phyloP scores from a whole-genome alignment of 1,140 invertebrate genomes.

The Drosophila parvula region DNA sequence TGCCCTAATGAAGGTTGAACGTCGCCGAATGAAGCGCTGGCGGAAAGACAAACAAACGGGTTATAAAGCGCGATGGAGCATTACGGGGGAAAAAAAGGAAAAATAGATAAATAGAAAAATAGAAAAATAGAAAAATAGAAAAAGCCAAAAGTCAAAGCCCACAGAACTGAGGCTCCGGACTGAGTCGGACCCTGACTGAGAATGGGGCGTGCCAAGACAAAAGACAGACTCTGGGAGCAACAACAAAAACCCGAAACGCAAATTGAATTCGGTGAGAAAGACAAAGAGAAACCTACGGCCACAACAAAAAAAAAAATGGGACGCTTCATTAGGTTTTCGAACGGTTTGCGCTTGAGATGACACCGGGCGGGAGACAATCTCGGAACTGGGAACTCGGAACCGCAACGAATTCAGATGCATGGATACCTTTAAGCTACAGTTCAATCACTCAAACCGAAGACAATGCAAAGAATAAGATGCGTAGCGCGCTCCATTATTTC shows the following conservation, averaged over 20 bases:
- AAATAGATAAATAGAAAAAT: slow-evolving; percentile 2
- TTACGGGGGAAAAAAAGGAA: slow-evolving; percentile 14
- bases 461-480: neutral
- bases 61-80: slow-evolving; percentile 61
- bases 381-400: slow-evolving; percentile 6
- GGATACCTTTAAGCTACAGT: slow-evolving; percentile 18
- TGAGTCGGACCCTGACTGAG: slow-evolving; percentile 28
- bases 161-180: slow-evolving; percentile 16
- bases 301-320: slow-evolving; percentile 45
- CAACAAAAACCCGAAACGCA: slow-evolving; percentile 56
- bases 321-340: slow-evolving; percentile 73
- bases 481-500: neutral
- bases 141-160: slow-evolving; percentile 15
- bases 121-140: neutral
- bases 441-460: slow-evolving; percentile 4
- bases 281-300: slow-evolving; percentile 49
- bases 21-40: neutral
- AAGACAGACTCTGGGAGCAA: slow-evolving; percentile 25
- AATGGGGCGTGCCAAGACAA: slow-evolving; percentile 66
- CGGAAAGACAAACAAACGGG: slow-evolving; percentile 55
- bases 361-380: slow-evolving; percentile 17
- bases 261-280: slow-evolving; percentile 78
- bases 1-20: slow-evolving; percentile 61
- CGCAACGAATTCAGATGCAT: slow-evolving; percentile 19
- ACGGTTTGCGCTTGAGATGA: slow-evolving; percentile 54